Evolutionary conservation across 2,888 invertebrate species (phyloP).

Genomic region (Frankliniella intonsa): DNA sequence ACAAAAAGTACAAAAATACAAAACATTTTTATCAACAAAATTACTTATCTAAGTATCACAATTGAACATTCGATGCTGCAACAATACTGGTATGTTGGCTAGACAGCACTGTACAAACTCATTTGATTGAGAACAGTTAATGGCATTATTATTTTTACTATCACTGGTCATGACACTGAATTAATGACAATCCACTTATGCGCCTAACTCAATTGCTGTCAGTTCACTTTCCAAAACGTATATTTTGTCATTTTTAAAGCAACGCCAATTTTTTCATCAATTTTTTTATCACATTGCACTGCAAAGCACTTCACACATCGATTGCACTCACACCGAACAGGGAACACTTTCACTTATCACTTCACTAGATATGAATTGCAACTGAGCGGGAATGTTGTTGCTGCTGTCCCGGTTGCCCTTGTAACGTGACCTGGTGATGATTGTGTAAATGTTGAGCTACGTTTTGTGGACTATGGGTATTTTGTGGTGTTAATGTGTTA

Average conservation of each 20-base stretch:
- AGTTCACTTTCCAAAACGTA: neutral
- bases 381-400: conserved; percentile 1
- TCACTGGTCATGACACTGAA: neutral
- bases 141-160: neutral
- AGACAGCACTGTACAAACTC: neutral
- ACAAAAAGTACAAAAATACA: neutral
- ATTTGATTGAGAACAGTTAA: too few relatives aligned
- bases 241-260: neutral
- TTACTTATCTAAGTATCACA: conserved; percentile 8
- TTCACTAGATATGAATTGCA: conserved; percentile 11
- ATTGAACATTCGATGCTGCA: neutral
- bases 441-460: conserved; percentile 12
- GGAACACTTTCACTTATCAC: conserved; percentile 15
- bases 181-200: neutral
- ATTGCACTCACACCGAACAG: conserved; percentile 3
- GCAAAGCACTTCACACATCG: neutral
- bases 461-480: neutral
- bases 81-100: neutral
- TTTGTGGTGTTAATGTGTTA: conserved; percentile 16
- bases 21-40: neutral
- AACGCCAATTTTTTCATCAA: neutral
- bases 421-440: neutral
- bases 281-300: conserved; percentile 16
- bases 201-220: neutral
- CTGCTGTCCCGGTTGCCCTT: neutral